Conservation (phyloP, 2,797 vertebrate species). For the Balearica regulorum region DNA sequence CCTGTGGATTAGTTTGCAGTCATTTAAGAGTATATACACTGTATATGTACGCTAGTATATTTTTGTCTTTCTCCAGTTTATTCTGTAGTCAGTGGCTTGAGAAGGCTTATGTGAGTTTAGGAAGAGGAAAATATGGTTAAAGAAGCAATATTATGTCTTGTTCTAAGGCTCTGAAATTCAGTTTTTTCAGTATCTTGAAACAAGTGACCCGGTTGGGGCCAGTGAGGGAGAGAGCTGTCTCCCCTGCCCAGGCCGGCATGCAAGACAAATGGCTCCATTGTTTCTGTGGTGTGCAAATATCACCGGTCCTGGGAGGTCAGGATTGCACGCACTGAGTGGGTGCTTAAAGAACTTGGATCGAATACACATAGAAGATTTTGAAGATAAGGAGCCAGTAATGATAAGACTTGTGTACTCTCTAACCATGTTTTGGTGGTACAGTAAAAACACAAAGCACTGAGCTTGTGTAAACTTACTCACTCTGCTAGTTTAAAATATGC, state of each 20-base stretch:
- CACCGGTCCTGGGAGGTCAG: conserved; percentile 9
- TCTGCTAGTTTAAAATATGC: neutral
- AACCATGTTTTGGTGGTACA: neutral
- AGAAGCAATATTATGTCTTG: neutral
- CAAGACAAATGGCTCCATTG: conserved; percentile 42
- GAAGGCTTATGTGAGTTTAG: neutral
- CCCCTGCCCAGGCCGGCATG: neutral
- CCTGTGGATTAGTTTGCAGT: neutral
- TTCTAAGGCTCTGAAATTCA: neutral
- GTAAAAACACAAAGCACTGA: neutral
- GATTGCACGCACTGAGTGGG: neutral
- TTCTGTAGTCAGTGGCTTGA: neutral
- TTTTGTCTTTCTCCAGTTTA: neutral
- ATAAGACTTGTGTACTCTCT: neutral
- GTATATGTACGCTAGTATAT: neutral
- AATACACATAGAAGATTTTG: neutral
- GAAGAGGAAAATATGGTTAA: neutral
- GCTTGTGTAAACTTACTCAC: conserved; percentile 6
- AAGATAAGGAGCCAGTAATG: conserved; percentile 30
- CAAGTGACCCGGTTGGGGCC: neutral
- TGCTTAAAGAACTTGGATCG: conserved; percentile 3
- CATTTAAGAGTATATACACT: neutral
- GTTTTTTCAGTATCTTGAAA: neutral
- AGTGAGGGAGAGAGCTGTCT: neutral
- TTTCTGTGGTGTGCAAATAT: conserved; percentile 17